Evolutionary conservation across 2,113 vertebrate species (phyloP).

Genomic region (Candoia aspera): DNA sequence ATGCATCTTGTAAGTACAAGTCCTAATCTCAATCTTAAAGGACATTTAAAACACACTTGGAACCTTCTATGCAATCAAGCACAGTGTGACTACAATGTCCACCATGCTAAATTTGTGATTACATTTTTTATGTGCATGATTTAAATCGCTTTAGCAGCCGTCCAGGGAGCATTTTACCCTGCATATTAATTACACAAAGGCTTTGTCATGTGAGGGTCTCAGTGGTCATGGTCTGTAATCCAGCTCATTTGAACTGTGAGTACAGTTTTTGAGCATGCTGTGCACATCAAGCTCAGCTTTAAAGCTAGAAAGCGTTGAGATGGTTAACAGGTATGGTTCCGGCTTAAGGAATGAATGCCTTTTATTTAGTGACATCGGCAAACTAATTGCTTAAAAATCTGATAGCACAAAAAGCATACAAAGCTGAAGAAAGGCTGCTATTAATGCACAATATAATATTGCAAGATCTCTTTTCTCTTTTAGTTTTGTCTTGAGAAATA

Average conservation of each 20-base stretch:
- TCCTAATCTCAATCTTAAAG: slow-evolving; percentile 96
- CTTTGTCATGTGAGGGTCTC: slow-evolving; percentile 86
- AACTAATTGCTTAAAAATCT: slow-evolving; percentile 67
- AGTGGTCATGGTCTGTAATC: slow-evolving; percentile 87
- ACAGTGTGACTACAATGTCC: slow-evolving; percentile 91
- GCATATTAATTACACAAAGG: slow-evolving; percentile 97
- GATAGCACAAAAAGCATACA: slow-evolving; percentile 36
- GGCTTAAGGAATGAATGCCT: slow-evolving; percentile 78
- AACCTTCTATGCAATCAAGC: slow-evolving; percentile 90
- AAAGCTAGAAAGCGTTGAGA: slow-evolving; percentile 73
- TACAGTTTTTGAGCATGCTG: slow-evolving; percentile 85
- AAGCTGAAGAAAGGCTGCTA: slow-evolving; percentile 37
- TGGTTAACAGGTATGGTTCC: slow-evolving; percentile 82
- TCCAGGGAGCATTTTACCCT: slow-evolving; percentile 92
- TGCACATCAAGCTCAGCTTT: slow-evolving; percentile 77
- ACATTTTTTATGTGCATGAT: slow-evolving; percentile 91
- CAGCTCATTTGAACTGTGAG: slow-evolving; percentile 86
- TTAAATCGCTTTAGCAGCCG: slow-evolving; percentile 90
- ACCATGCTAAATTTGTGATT: slow-evolving; percentile 93
- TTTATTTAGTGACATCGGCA: slow-evolving; percentile 79
- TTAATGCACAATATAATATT: slow-evolving; percentile 35
- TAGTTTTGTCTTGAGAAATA: slow-evolving; percentile 28
- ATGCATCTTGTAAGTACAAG: slow-evolving; percentile 96
- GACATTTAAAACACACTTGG: slow-evolving; percentile 93
- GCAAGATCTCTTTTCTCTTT: background rate